phyloP scores from a whole-genome alignment of 2,797 vertebrate species.

The Crax fasciolata region DNA sequence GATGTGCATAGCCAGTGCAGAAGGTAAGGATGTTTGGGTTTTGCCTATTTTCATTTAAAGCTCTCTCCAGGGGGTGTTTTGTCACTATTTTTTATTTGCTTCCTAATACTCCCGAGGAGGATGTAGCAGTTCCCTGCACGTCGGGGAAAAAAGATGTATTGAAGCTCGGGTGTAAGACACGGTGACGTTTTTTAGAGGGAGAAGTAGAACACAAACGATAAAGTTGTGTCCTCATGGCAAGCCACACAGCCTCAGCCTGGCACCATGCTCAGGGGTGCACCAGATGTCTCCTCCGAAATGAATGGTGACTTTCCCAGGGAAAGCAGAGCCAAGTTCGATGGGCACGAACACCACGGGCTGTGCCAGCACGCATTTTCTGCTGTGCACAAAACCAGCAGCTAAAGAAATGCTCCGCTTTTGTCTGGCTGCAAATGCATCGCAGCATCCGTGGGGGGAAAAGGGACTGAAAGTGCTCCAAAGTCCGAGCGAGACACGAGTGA shows the following conservation, averaged over 20 bases:
- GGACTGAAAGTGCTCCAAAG: background rate
- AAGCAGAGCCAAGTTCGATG: background rate
- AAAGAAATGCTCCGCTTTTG: background rate
- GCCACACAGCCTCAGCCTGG: background rate
- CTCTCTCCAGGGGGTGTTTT: background rate
- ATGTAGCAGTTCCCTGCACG: background rate
- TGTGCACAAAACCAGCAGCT: background rate
- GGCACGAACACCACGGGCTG: rapidly evolving
- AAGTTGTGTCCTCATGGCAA: background rate
- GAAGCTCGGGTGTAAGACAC: background rate
- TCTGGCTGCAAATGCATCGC: rapidly evolving
- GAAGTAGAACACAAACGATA: background rate
- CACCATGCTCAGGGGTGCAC: rapidly evolving
- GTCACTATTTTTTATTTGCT: background rate
- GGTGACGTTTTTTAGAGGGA: background rate
- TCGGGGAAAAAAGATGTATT: rapidly evolving
- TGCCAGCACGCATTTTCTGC: rapidly evolving
- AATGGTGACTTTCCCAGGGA: background rate
- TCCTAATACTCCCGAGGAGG: background rate
- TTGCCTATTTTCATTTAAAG: background rate
- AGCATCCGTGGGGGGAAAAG: background rate
- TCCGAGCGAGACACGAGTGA: rapidly evolving
- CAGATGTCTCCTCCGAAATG: background rate
- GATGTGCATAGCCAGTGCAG: conserved; percentile 87
- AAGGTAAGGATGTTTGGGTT: conserved; percentile 85